These are phyloP conservation scores for Nibea coibor DNA, from an alignment of 2,113 vertebrate genomes.

Conservation along the genomic window DNA sequence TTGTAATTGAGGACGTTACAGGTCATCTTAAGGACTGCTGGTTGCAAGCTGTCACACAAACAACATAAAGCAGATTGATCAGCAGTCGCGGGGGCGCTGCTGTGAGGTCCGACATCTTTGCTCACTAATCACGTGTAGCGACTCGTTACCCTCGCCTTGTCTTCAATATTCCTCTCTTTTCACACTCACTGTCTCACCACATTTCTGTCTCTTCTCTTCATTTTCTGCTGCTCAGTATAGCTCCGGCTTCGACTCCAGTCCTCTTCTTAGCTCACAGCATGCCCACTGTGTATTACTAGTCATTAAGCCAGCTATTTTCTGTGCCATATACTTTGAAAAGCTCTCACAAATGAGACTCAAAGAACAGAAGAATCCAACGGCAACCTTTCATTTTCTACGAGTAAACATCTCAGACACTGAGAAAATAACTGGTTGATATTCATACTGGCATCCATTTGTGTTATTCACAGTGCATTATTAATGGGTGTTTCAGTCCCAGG, in stretches of 20 bases:
- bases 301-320: slow-evolving; percentile 51
- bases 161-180: not conserved
- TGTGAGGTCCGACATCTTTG: not conserved
- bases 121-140: slow-evolving; percentile 1
- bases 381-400: slow-evolving; percentile 46
- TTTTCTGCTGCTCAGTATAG: not conserved
- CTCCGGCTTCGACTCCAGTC: slow-evolving; percentile 22
- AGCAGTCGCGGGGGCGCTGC: too few relatives aligned
- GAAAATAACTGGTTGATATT: slow-evolving; percentile 59
- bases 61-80: not conserved
- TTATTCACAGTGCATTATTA: slow-evolving; percentile 55
- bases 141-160: slow-evolving; percentile 7
- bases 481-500: slow-evolving; percentile 32
- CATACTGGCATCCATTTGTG: slow-evolving; percentile 40
- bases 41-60: not conserved
- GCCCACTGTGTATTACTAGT: slow-evolving; percentile 29
- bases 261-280: slow-evolving; percentile 40
- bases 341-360: slow-evolving; percentile 24
- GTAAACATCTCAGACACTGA: slow-evolving; percentile 42
- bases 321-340: slow-evolving; percentile 17
- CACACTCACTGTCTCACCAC: not conserved
- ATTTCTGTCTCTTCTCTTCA: not conserved
- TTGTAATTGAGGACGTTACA: not conserved
- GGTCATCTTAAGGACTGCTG: not conserved
- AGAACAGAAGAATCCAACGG: slow-evolving; percentile 25